phyloP scores from a whole-genome alignment of 2,888 invertebrate species.

The Plusia festucae region DNA sequence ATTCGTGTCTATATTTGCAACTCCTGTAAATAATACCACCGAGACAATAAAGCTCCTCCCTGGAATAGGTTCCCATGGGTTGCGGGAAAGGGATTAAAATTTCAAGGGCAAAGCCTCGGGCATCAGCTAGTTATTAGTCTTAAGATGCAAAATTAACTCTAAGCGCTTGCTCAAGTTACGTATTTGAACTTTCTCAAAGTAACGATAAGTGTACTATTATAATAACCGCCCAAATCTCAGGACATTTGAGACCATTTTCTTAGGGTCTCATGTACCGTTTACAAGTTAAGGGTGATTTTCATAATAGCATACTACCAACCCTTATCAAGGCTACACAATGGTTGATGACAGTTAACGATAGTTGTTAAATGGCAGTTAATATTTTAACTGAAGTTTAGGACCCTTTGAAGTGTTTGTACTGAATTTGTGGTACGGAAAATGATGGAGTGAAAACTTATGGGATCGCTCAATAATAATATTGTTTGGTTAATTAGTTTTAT shows the following conservation, averaged over 20 bases:
- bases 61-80: too few species aligned
- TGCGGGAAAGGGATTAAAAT: too few species aligned
- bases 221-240: not conserved
- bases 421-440: not conserved
- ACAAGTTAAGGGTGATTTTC: conserved; percentile 25
- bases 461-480: not conserved
- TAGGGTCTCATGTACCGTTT: not conserved
- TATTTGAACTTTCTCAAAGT: not conserved
- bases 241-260: not conserved
- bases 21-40: too few species aligned
- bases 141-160: too few species aligned
- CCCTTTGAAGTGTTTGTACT: not conserved
- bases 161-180: too few species aligned
- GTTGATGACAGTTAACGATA: conserved; percentile 22
- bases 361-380: conserved; percentile 30
- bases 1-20: too few species aligned
- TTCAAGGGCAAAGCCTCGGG: too few species aligned
- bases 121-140: too few species aligned
- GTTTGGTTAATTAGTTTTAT: not conserved
- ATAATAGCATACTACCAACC: conserved; percentile 20
- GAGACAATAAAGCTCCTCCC: too few species aligned
- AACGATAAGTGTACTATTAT: too few species aligned
- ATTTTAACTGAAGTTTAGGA: conserved; percentile 19
- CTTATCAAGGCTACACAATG: conserved; percentile 29
- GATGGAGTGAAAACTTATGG: not conserved